These are phyloP conservation scores for Petroica traversi DNA, from an alignment of 2,113 vertebrate species.

Conservation along the genomic window DNA sequence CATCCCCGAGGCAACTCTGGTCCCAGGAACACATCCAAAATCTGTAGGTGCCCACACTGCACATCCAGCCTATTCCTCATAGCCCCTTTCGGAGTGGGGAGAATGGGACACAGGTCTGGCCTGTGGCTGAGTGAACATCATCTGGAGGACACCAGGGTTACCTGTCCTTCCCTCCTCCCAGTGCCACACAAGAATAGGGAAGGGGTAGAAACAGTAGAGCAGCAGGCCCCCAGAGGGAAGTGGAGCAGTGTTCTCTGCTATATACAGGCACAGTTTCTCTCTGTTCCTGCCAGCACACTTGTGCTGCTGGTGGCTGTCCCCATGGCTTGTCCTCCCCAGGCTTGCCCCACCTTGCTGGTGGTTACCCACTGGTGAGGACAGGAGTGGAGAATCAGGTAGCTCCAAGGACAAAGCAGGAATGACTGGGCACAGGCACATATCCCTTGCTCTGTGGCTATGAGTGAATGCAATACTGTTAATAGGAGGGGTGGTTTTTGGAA, in stretches of 20 bases:
- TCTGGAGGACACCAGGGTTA: background rate
- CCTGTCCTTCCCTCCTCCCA: background rate
- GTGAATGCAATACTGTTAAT: constrained; percentile 60
- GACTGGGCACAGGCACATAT: background rate
- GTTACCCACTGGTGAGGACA: background rate
- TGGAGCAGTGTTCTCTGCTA: background rate
- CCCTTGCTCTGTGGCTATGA: background rate
- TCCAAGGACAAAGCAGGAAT: fast-evolving
- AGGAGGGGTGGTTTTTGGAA: background rate
- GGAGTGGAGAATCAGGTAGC: background rate
- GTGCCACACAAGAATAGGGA: background rate
- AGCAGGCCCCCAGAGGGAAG: background rate
- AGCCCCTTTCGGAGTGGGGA: background rate
- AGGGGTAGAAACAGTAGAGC: background rate
- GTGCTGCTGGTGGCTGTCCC: background rate
- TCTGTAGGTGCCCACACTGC: background rate
- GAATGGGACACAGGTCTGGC: background rate
- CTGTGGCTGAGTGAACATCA: background rate
- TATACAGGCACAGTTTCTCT: background rate
- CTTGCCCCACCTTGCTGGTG: background rate
- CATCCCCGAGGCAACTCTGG: background rate
- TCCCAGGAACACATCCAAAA: background rate
- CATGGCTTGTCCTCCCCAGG: background rate
- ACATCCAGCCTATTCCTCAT: background rate
- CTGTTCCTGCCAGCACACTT: background rate